Conservation (phyloP, 2,113 vertebrate genomes). For the Bos indicus region DNA sequence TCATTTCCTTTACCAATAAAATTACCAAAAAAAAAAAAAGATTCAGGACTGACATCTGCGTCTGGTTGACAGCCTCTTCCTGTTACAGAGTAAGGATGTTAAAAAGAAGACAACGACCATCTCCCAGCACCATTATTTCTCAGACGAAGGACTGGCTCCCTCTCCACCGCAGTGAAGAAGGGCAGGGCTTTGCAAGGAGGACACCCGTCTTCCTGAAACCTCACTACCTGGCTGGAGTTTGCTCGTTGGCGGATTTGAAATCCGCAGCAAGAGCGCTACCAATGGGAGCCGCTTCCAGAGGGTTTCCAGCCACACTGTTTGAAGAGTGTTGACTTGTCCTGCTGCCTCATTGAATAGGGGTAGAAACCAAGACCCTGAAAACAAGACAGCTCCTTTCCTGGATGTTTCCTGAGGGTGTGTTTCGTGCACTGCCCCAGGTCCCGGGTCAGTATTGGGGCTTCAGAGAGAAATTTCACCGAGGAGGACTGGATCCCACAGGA, state of each 20-base stretch:
- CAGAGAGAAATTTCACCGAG: neutral
- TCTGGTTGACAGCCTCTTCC: constrained; percentile 35
- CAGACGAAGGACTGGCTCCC: neutral
- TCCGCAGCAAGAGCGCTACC: fast-evolving
- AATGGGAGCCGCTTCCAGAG: no score
- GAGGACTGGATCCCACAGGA: neutral
- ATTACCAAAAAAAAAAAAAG: neutral
- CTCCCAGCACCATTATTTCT: neutral
- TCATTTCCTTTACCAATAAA: constrained; percentile 60
- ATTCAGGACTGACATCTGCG: neutral
- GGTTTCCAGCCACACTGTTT: fast-evolving
- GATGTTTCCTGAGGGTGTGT: neutral
- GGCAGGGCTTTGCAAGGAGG: neutral
- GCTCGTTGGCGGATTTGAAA: neutral
- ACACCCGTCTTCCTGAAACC: fast-evolving
- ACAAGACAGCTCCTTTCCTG: neutral
- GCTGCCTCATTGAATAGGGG: neutral
- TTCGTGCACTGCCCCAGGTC: neutral
- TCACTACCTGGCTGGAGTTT: neutral
- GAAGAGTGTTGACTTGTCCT: neutral
- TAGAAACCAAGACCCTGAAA: neutral
- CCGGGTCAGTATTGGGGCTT: neutral
- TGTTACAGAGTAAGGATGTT: neutral
- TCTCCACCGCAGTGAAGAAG: fast-evolving
- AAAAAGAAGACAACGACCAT: neutral